A percentile compares a stretch with the other conserved stretches of the same genome.
Conservation (phyloP, 2,113 vertebrate species). For the Phyllopteryx taeniolatus region DNA sequence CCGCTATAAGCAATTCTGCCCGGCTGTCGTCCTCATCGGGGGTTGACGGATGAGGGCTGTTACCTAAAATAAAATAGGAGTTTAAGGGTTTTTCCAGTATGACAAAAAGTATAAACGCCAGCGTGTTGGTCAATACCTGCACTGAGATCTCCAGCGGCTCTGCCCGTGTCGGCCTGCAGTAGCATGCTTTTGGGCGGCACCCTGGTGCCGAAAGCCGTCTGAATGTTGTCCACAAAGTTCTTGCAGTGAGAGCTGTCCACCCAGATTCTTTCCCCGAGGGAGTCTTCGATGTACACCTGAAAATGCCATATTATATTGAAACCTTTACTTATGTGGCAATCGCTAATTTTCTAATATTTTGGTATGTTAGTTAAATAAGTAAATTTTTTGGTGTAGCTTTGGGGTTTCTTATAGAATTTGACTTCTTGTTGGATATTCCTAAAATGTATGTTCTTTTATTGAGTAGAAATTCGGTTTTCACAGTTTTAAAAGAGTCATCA, state of each 20-base stretch:
- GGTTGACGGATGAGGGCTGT: conserved; percentile 92
- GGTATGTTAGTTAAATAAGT: background rate
- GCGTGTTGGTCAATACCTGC: conserved; percentile 71
- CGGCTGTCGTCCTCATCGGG: conserved; percentile 96
- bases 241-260: conserved; percentile 98
- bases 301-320: background rate
- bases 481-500: too few relatives aligned
- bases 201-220: conserved; percentile 93
- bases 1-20: conserved; percentile 90
- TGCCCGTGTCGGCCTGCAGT: conserved; percentile 84
- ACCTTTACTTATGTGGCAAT: background rate
- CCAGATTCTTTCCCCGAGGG: conserved; percentile 95
- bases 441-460: too few relatives aligned
- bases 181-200: conserved; percentile 95
- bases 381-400: background rate
- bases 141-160: conserved; percentile 87
- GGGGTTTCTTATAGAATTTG: too few relatives aligned
- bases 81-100: background rate
- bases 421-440: too few relatives aligned
- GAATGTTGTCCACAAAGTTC: conserved; percentile 94
- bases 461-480: too few relatives aligned
- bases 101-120: background rate
- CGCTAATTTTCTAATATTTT: background rate
- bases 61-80: conserved; percentile 71
- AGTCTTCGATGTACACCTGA: conserved; percentile 98